phyloP scores from a whole-genome alignment of 1,140 invertebrate genomes.

The Euborellia annulipes region DNA sequence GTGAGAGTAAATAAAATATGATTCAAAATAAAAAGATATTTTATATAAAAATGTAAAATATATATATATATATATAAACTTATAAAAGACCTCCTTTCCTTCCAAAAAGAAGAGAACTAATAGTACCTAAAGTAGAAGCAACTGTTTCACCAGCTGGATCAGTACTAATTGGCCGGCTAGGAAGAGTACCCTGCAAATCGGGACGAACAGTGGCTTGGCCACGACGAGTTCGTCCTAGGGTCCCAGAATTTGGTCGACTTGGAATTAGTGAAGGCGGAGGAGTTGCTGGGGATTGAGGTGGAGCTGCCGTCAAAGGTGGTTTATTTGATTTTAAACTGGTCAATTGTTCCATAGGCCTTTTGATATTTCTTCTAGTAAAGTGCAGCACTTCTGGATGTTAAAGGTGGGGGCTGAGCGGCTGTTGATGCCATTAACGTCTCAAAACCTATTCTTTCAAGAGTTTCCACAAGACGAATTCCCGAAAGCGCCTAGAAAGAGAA shows the following conservation, averaged over 20 bases:
- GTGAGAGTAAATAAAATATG: too few species aligned
- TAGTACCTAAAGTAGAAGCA: constrained; percentile 52
- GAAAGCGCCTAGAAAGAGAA: constrained; percentile 21
- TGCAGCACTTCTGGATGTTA: constrained; percentile 28
- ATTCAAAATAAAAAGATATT: too few species aligned
- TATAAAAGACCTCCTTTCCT: constrained; percentile 65
- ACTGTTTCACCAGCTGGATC: neutral
- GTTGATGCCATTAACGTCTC: constrained; percentile 42
- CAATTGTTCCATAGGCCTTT: constrained; percentile 57
- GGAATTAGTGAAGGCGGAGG: neutral
- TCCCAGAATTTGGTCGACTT: too few species aligned
- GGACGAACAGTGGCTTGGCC: constrained; percentile 21
- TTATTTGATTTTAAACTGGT: constrained; percentile 44
- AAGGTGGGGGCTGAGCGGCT: constrained; percentile 31
- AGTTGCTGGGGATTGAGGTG: neutral
- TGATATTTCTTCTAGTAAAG: constrained; percentile 33
- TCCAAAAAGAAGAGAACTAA: constrained; percentile 65
- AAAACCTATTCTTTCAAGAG: constrained; percentile 45
- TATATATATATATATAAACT: too few species aligned
- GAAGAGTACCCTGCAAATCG: constrained; percentile 23
- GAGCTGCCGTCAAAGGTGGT: neutral
- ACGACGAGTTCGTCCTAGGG: too few species aligned
- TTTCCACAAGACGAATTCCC: constrained; percentile 42
- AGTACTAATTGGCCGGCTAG: neutral
- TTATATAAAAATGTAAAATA: too few species aligned